Base-by-base conservation (phyloP, 2,113 vertebrate genomes). In the Mirounga angustirostris region DNA sequence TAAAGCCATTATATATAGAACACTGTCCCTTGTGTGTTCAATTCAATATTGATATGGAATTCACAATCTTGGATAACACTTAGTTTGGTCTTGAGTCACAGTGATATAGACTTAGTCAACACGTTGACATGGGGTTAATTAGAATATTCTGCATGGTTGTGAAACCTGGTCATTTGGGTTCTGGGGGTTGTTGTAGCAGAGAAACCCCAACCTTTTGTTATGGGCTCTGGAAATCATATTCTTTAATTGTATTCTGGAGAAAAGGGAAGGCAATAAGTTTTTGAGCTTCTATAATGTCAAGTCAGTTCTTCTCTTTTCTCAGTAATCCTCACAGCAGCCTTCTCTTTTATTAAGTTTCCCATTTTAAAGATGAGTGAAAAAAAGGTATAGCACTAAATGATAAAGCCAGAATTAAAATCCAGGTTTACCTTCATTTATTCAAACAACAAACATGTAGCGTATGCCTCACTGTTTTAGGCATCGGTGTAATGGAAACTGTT, bases 371-470 rank as follows among this genome's bases (percentile, higher is more conserved):
- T 61, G 12, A 65, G 7, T 81, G 36, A 30, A 81, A 78, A 56
- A 88, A 84, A 69, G 7, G 2, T 73, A n/a, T 76, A 63, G 14
- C 15, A 7, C 13, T 86, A 59, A 85, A 56, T 56, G 21, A 15
- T 58, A 50, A 94, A 43, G 10, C 43, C 5, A 13, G n/a, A 7
- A 50, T 96, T 93, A 63, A 90, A 93, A 79, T 79, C 18, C 22
- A 91, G 67, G 11, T 94, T 92, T 85, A 1, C 15, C 12, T 96
- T 74, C 18, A 69, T 95, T 96, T 83, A 85, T 93, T 89, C 19
- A 65, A 91, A 85, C 26, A 81, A 56, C 5, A 76, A 65, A n/a
- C 9, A 7, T 80, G 33, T 59, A 52, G 46, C 21, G 58, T 84
- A 33, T 81, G 12, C 11, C 1, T 80, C 40, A 8, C 7, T 81